phyloP scores from a whole-genome alignment of 1,140 invertebrate species.

The Apis dorsata region DNA sequence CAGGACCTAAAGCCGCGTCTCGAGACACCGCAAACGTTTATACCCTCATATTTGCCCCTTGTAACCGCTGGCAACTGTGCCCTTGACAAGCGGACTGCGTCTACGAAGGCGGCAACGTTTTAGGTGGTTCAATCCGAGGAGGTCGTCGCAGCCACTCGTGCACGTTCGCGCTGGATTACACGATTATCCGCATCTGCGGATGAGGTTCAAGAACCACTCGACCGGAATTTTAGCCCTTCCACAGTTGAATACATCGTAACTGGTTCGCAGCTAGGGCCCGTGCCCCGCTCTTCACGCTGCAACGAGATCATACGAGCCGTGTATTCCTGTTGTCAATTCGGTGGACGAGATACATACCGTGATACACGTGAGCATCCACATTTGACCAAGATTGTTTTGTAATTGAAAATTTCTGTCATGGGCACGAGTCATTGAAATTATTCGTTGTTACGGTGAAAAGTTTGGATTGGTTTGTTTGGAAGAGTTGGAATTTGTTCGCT shows the following conservation, averaged over 20 bases:
- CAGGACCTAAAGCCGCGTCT: background rate
- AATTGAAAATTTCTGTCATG: constrained; percentile 6
- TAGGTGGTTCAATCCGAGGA: constrained; percentile 38
- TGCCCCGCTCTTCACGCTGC: constrained; percentile 30
- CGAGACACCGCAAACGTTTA: background rate
- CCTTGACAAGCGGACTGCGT: constrained; percentile 18
- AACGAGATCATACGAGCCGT: constrained; percentile 26
- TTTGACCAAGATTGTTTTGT: background rate
- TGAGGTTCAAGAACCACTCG: constrained; percentile 71
- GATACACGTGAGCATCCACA: background rate
- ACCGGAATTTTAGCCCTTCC: constrained; percentile 66
- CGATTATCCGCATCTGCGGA: constrained; percentile 70
- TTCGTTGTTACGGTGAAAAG: too few relatives aligned
- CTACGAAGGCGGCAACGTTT: constrained; percentile 25
- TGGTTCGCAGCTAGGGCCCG: constrained; percentile 62
- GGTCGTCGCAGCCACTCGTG: constrained; percentile 55
- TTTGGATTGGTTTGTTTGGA: background rate
- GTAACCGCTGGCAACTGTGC: constrained; percentile 20
- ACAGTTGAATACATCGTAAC: constrained; percentile 69
- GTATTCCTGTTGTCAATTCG: constrained; percentile 8
- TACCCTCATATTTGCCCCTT: constrained; percentile 16
- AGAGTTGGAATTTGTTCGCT: background rate
- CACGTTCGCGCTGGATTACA: constrained; percentile 62
- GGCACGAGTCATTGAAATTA: background rate
- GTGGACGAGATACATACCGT: background rate